Evolutionary conservation across 2,797 vertebrate genomes (phyloP).

Genomic region (Darevskia nairensis): DNA sequence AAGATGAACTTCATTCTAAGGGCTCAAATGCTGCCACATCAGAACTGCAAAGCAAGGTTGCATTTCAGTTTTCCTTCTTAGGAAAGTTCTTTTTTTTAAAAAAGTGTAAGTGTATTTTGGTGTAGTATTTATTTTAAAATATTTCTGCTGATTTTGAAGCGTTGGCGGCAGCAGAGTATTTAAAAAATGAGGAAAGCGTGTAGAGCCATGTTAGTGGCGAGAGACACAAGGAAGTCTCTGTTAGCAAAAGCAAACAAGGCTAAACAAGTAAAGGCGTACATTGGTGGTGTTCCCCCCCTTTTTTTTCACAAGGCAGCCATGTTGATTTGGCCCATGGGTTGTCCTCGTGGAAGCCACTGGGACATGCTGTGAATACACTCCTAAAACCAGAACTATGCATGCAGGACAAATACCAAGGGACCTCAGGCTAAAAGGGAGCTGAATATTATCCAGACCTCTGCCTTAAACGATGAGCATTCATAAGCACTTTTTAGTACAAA

Average conservation of each 20-base stretch:
- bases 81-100: background rate
- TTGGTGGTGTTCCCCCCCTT: background rate
- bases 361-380: background rate
- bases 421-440: background rate
- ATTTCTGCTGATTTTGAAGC: slow-evolving; percentile 31
- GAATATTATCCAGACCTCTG: background rate
- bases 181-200: slow-evolving; percentile 22
- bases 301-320: slow-evolving; percentile 1
- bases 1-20: background rate
- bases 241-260: slow-evolving; percentile 41
- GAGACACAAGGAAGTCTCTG: slow-evolving; percentile 37
- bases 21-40: background rate
- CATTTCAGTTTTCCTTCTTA: slow-evolving; percentile 4
- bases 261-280: slow-evolving; percentile 33
- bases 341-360: background rate
- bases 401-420: background rate
- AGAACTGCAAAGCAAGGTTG: background rate
- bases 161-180: background rate
- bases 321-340: slow-evolving; percentile 20
- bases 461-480: background rate
- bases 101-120: slow-evolving; percentile 5
- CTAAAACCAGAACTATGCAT: slow-evolving; percentile 3
- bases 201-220: slow-evolving; percentile 14
- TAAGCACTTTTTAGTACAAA: background rate
- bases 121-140: slow-evolving; percentile 42